Conservation (phyloP, 2,888 invertebrate genomes). For the Myopa testacea region DNA sequence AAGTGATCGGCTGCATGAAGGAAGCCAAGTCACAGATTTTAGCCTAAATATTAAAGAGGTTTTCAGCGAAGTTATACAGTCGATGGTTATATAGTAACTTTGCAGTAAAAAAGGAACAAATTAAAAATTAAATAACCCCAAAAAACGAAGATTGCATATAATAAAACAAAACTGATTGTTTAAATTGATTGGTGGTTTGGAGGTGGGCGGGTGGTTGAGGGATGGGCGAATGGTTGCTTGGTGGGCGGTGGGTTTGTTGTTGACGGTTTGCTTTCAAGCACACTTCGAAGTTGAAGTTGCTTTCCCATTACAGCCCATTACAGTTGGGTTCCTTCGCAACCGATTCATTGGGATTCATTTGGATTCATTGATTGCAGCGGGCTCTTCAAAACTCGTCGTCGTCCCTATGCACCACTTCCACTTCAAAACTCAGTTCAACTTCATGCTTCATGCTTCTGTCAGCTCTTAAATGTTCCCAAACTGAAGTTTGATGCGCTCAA, state of each 20-base stretch:
- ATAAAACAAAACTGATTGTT: background rate
- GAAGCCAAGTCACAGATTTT: background rate
- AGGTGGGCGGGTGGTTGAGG: too few species aligned
- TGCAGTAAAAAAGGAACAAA: background rate
- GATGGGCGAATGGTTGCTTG: too few species aligned
- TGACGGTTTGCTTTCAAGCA: too few species aligned
- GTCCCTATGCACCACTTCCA: background rate
- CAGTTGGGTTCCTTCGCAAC: too few species aligned
- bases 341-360: background rate
- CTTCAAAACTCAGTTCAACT: conserved; percentile 10
- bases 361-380: conserved; percentile 20
- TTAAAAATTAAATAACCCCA: background rate
- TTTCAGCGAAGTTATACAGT: background rate
- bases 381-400: conserved; percentile 7
- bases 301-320: background rate
- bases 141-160: background rate
- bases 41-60: background rate
- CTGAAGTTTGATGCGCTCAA: background rate
- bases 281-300: too few species aligned
- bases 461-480: conserved; percentile 21
- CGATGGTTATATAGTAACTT: background rate
- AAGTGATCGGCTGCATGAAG: conserved; percentile 53
- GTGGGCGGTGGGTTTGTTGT: too few species aligned
- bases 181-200: too few species aligned
- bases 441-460: background rate